Evolutionary conservation across 2,113 vertebrate species (phyloP).

Genomic region (Cynopterus brachyotis): DNA sequence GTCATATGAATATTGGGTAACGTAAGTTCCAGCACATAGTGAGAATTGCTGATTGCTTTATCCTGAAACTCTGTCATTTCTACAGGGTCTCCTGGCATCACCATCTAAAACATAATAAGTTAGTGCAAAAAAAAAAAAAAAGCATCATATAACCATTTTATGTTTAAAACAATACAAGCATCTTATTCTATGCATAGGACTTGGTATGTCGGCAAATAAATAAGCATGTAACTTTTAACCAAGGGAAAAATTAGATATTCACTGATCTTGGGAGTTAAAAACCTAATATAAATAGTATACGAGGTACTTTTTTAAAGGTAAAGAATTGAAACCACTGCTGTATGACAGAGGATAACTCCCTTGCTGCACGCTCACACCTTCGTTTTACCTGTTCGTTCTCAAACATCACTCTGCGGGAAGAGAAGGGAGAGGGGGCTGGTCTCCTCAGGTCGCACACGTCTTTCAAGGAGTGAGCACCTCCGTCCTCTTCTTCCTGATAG

Average conservation of each 20-base stretch:
- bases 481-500: conserved; percentile 96
- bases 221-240: not conserved
- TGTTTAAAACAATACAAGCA: not conserved
- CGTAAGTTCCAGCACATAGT: conserved; percentile 92
- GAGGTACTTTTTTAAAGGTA: not conserved
- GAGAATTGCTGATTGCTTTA: conserved; percentile 96
- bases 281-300: not conserved
- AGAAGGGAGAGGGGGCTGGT: conserved; percentile 96
- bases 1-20: conserved; percentile 92
- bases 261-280: not conserved
- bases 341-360: not conserved
- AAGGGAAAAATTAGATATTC: not conserved
- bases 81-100: conserved; percentile 94
- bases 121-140: not conserved
- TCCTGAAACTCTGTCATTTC: conserved; percentile 99
- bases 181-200: not conserved
- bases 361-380: not conserved
- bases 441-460: conserved; percentile 97
- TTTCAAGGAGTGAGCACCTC: conserved; percentile 94
- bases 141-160: not conserved
- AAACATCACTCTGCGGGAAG: conserved; percentile 98
- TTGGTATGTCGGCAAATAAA: not conserved
- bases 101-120: conserved; percentile 88
- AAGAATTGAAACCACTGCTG: not conserved
- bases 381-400: conserved; percentile 95